phyloP scores from a whole-genome alignment of 2,113 vertebrate genomes.

The Mandrillus leucophaeus region DNA sequence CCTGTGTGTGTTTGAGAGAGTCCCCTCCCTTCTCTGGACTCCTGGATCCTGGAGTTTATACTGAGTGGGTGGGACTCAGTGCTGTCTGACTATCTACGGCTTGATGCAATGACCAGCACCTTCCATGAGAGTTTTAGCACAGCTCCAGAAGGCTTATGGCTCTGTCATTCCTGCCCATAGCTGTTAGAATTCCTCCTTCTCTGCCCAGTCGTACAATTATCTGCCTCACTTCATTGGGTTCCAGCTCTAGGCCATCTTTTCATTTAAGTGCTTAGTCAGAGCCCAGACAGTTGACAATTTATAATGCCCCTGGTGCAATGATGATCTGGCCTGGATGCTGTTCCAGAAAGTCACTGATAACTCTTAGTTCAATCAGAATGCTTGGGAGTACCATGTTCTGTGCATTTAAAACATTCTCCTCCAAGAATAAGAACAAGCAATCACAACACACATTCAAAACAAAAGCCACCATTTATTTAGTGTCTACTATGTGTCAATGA shows the following conservation, averaged over 20 bases:
- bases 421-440: not conserved
- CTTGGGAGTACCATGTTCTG: not conserved
- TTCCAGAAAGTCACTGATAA: not conserved
- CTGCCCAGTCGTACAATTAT: not conserved
- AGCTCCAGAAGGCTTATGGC: not conserved
- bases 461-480: not conserved
- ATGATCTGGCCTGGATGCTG: not conserved
- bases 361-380: not conserved
- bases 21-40: not conserved
- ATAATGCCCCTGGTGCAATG: not conserved
- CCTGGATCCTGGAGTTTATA: not conserved
- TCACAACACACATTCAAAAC: not conserved
- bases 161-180: not conserved
- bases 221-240: not conserved
- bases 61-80: not conserved
- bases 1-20: not conserved
- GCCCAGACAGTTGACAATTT: not conserved
- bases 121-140: not conserved
- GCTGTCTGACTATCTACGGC: not conserved
- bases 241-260: conserved; percentile 38
- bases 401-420: not conserved
- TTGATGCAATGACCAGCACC: not conserved
- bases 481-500: not conserved
- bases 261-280: conserved; percentile 5
- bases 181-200: not conserved